Conservation (phyloP, 2,797 vertebrate species). For the Manis javanica region DNA sequence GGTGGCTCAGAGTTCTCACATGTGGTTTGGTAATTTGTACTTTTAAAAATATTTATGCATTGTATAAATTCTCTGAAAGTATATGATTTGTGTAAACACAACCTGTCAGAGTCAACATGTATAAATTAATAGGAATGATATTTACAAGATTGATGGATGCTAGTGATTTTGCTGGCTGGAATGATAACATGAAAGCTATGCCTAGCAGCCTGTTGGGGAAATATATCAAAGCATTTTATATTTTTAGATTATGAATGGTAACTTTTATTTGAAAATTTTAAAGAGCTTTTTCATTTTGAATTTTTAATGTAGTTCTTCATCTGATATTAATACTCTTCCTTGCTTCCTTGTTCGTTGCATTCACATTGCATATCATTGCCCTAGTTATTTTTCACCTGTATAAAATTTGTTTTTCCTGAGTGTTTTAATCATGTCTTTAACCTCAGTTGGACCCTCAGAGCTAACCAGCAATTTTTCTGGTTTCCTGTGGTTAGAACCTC, state of each 20-base stretch:
- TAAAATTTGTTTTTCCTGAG: neutral
- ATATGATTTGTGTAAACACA: neutral
- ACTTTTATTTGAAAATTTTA: slow-evolving; percentile 40
- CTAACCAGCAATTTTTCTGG: neutral
- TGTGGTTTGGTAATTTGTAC: neutral
- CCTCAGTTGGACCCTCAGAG: neutral
- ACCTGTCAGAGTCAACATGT: neutral
- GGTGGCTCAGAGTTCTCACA: neutral
- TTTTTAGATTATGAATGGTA: slow-evolving; percentile 41
- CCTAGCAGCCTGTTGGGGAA: neutral
- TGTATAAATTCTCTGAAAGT: neutral
- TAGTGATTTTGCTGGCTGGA: neutral
- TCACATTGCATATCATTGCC: neutral
- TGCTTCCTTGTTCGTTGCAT: neutral
- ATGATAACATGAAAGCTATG: neutral
- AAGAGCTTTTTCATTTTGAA: neutral
- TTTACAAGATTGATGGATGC: neutral
- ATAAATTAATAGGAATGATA: neutral
- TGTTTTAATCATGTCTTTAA: slow-evolving; percentile 29
- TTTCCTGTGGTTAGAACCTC: neutral
- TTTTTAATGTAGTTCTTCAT: slow-evolving; percentile 6
- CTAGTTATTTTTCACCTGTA: slow-evolving; percentile 13
- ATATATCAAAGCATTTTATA: neutral
- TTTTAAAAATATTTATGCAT: neutral
- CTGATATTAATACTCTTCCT: neutral